Evolutionary conservation across 2,113 vertebrate species (phyloP).

Genomic region (Psittacara wagleri): DNA sequence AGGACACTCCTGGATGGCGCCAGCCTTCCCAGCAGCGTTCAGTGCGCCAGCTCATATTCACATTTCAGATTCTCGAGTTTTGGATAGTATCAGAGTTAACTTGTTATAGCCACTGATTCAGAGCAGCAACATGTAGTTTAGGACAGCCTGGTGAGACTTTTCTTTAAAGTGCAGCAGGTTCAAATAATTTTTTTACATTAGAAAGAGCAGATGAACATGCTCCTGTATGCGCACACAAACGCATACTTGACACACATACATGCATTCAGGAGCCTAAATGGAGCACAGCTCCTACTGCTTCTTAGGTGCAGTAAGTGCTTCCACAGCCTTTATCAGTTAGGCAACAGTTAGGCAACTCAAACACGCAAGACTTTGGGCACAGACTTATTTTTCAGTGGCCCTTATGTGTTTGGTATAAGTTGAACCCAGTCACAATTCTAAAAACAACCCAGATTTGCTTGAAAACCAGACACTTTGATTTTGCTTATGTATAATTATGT

Average conservation of each 20-base stretch:
- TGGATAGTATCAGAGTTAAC: background rate
- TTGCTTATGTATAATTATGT: background rate
- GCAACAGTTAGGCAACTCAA: background rate
- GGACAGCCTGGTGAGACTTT: background rate
- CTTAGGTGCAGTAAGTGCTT: background rate
- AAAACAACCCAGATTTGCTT: background rate
- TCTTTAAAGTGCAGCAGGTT: background rate
- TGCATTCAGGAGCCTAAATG: background rate
- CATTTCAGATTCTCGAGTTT: background rate
- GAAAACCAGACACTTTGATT: background rate
- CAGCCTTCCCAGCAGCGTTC: background rate
- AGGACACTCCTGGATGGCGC: background rate
- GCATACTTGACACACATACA: background rate
- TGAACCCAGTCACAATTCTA: background rate
- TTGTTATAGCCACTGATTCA: background rate
- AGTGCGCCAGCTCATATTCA: rapidly evolving
- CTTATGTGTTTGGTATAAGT: background rate
- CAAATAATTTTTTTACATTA: background rate
- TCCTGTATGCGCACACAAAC: background rate
- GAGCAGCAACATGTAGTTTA: background rate
- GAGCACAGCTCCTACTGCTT: background rate
- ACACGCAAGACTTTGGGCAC: background rate
- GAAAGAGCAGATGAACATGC: background rate
- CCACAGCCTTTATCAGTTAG: background rate
- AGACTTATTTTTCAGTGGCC: background rate